Base-by-base conservation (phyloP, 2,113 vertebrate genomes). In the Phainopepla nitens region DNA sequence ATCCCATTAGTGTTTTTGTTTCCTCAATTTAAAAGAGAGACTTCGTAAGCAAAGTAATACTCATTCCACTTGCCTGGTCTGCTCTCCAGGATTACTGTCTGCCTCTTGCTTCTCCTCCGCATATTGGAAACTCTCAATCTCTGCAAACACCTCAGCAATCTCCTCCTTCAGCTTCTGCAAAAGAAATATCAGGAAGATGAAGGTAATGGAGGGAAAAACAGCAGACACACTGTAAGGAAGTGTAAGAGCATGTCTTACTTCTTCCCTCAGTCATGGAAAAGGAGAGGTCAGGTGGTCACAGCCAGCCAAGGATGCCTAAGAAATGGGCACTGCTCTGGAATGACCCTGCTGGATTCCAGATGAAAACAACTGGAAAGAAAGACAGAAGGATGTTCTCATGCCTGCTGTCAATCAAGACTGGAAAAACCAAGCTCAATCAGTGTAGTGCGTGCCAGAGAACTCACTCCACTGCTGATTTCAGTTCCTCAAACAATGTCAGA, bases 131-230 rank as follows among this genome's bases (percentile, higher is more conserved):
- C 97, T 79, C 89, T 99, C 98, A 6, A 99, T 99, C 56, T 98
- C 98, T 5, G 98, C 97, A 97, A 99, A 98, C 54, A 99, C 98
- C 15, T 97, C 97, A 49, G 99, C 98, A 9, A 99, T 99, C 88
- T 99, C 97, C 39, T 98, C 97, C 90, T 99, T 99, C 80, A 99
- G 96, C 85, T 97, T 99, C 99, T 99, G 97, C 19, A 96, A 66
- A 49, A 75, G 49, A 80, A 93, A 41, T 60, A 57, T 3, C 42
- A 25, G 17, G 28, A 73, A 11, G 20, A 44, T 36, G 13, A 73
- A 56, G 41, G 33, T 0, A 1, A 44, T 21, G 13, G 10, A 77
- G 24, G 47, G 49, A 29, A 76, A 61, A 72, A 0, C 24, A 49
- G 42, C 42, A 72, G 49, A 41, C 15, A 50, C 9, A 11, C 24